Conservation (phyloP, 2,888 invertebrate species). For the Alsophila aescularia region DNA sequence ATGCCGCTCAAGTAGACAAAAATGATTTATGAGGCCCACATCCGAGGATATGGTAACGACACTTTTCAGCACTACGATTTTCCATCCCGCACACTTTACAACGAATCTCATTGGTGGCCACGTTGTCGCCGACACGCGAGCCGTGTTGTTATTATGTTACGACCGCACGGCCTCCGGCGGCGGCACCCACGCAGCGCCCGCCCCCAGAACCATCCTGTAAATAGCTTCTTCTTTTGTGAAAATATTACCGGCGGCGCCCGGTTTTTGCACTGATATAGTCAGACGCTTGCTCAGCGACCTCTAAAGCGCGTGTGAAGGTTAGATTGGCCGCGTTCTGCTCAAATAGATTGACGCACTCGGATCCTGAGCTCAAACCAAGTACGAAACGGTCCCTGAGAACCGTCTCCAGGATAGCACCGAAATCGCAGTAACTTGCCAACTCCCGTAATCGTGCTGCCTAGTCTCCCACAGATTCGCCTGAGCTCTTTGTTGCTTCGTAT, state of each 20-base stretch:
- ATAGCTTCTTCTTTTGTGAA: not conserved
- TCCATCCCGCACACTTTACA: not conserved
- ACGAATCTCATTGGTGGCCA: not conserved
- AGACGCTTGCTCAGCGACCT: not conserved
- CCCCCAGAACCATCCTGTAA: not conserved
- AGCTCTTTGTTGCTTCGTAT: too few relatives aligned
- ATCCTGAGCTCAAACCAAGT: constrained; percentile 23
- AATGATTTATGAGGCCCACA: too few relatives aligned
- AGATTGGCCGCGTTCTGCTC: not conserved
- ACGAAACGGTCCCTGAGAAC: constrained; percentile 7
- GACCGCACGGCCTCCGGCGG: not conserved
- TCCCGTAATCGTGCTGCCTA: too few relatives aligned
- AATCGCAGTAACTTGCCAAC: not conserved
- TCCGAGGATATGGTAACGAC: too few relatives aligned
- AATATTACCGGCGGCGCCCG: not conserved
- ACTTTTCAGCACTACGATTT: constrained; percentile 17
- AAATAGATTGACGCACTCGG: constrained; percentile 13
- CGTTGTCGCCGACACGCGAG: not conserved
- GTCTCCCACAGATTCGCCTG: too few relatives aligned
- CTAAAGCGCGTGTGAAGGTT: not conserved
- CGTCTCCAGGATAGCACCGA: not conserved
- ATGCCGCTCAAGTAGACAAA: too few relatives aligned
- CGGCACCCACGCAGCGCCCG: not conserved
- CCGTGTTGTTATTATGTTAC: not conserved
- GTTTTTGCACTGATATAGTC: not conserved